Evolutionary conservation across 2,113 vertebrate genomes (phyloP).

Genomic region (Cyprinodon brontotheroides): DNA sequence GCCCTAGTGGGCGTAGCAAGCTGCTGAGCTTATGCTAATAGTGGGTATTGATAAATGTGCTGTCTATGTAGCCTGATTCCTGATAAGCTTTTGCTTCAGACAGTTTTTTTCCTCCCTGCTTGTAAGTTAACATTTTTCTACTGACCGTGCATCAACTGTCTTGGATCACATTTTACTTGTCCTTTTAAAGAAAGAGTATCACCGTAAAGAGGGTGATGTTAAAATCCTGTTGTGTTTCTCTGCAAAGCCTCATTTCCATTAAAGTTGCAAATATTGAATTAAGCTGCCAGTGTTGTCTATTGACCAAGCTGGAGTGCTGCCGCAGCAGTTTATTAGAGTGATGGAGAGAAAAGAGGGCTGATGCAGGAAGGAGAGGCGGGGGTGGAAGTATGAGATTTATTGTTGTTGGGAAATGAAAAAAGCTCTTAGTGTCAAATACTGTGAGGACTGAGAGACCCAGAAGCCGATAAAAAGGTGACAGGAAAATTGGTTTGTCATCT

Average conservation of each 20-base stretch:
- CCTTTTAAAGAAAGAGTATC: constrained; percentile 46
- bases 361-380: constrained; percentile 20
- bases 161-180: constrained; percentile 23
- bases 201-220: constrained; percentile 22
- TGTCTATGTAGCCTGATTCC: constrained; percentile 42
- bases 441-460: constrained; percentile 22
- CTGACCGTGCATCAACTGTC: constrained; percentile 43
- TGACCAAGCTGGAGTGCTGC: constrained; percentile 57
- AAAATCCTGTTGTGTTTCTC: constrained; percentile 39
- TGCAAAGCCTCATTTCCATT: constrained; percentile 48
- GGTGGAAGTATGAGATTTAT: neutral
- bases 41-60: constrained; percentile 62
- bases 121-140: constrained; percentile 60
- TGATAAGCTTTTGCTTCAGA: constrained; percentile 40
- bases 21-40: constrained; percentile 60
- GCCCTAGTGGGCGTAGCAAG: constrained; percentile 37
- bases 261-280: constrained; percentile 65
- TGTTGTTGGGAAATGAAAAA: constrained; percentile 44
- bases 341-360: constrained; percentile 28
- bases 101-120: constrained; percentile 13
- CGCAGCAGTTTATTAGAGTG: constrained; percentile 67
- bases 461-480: constrained; percentile 60
- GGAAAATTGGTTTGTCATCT: constrained; percentile 56
- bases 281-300: constrained; percentile 46
- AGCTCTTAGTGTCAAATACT: constrained; percentile 63